Evolutionary conservation across 2,797 vertebrate species (phyloP).

Genomic region (Melopsittacus undulatus): DNA sequence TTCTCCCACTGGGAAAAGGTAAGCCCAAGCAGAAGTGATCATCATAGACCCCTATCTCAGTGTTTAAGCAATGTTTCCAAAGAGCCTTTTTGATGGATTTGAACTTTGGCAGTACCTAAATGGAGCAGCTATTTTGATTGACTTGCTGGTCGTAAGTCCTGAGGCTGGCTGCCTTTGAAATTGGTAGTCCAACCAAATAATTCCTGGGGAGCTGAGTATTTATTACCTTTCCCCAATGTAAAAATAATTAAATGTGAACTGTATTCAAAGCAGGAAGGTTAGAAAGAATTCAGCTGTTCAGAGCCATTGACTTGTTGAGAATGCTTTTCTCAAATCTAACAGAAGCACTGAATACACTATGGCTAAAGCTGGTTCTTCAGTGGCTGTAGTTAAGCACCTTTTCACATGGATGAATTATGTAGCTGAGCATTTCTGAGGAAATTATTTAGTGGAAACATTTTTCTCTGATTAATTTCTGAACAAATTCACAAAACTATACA

Average conservation of each 20-base stretch:
- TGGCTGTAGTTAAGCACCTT: not conserved
- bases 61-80: not conserved
- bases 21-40: not conserved
- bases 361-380: not conserved
- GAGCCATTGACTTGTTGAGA: not conserved
- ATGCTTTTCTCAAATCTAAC: not conserved
- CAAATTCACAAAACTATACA: not conserved
- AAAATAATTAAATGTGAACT: not conserved
- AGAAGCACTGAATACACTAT: not conserved
- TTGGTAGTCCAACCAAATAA: not conserved
- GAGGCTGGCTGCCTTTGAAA: not conserved
- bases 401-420: not conserved
- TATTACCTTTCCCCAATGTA: not conserved
- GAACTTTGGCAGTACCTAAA: not conserved
- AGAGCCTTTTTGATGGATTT: not conserved
- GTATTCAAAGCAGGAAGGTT: not conserved
- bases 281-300: not conserved
- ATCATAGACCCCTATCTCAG: not conserved
- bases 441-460: not conserved
- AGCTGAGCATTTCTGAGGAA: not conserved
- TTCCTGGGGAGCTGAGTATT: not conserved
- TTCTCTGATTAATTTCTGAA: not conserved
- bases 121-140: not conserved
- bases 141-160: not conserved
- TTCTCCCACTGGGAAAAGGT: not conserved